Evolutionary conservation across 37 sponge, comb jelly and placozoan genomes (phyloP), one percentile per base, ranked within the genome.

Genomic region (Oscarella lobularis): DNA sequence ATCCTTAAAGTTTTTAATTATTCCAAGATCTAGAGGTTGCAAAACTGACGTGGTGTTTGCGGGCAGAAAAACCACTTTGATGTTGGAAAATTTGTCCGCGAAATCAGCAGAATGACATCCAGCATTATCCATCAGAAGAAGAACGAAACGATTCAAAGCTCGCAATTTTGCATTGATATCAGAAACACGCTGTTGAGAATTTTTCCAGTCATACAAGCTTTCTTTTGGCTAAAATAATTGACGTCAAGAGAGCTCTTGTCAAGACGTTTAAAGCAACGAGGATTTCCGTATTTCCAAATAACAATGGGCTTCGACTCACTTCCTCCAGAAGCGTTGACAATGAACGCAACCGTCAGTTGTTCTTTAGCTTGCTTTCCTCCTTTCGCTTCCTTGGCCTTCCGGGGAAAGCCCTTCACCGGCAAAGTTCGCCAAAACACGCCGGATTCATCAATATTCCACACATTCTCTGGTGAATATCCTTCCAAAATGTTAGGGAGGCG

Each of bases 221-320:
- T 85, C 39, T 70, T 31, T 37, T 89, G 85, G 67, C 73, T 76
- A 76, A 66, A 89, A 73, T 85, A 89, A 3, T 31, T 35, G 41
- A 83, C 86, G 54, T 86, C 86, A 35, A 89, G 41, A 4, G 0
- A 20, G 2, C 38, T 20, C 74, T 79, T 85, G 40, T 85, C 75
- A 67, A 85, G 38, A n/a, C 81, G 48, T 4, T 79, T 76, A 5
- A 85, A 76, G 74, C 85, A 85, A 38, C 86, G 71, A 27, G 83
- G 89, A 32, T 79, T 89, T 74, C 81, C 81, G 3, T 81, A 83
- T 36, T 79, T 74, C 90, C 90, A 83, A 31, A 88, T 84, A 0
- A 86, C 77, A 73, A 83, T 77, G 6, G 83, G 90, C 38, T 75
- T 66, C 36, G 31, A 1, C 66, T 79, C 85, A 78, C 67, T 82